phyloP scores from a whole-genome alignment of 2,113 vertebrate species.

The Shinisaurus crocodilurus region DNA sequence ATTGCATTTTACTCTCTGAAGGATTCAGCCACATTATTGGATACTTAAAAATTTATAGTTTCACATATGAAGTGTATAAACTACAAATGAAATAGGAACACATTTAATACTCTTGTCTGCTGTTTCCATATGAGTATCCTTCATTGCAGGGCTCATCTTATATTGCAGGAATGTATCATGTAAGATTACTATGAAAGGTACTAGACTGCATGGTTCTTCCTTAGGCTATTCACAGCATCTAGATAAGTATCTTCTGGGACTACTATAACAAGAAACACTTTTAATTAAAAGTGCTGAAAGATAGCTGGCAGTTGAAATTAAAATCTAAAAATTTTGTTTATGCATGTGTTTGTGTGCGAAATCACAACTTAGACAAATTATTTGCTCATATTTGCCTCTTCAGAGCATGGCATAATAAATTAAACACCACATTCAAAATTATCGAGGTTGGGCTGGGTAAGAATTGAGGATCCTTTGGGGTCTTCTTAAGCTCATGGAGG shows the following conservation, averaged over 20 bases:
- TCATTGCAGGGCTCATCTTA: not conserved
- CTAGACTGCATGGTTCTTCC: not conserved
- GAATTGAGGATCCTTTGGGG: not conserved
- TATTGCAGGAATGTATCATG: not conserved
- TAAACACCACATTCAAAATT: not conserved
- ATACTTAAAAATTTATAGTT: not conserved
- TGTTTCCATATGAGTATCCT: not conserved
- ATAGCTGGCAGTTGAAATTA: slow-evolving; percentile 14
- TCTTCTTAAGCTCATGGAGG: not conserved
- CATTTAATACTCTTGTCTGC: not conserved
- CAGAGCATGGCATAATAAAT: not conserved
- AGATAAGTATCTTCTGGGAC: not conserved
- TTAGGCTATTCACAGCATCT: not conserved
- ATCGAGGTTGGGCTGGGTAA: too few species aligned
- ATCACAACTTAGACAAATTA: not conserved
- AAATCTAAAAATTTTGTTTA: not conserved
- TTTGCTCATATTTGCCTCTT: not conserved
- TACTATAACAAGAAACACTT: not conserved
- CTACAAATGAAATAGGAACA: not conserved
- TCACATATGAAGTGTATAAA: not conserved
- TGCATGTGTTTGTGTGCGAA: not conserved
- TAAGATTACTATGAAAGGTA: not conserved
- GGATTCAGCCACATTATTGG: not conserved
- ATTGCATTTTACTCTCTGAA: not conserved
- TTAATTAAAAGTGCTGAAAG: slow-evolving; percentile 44